phyloP scores from a whole-genome alignment of 2,797 vertebrate species.

The Neosilurus mollespiculum region DNA sequence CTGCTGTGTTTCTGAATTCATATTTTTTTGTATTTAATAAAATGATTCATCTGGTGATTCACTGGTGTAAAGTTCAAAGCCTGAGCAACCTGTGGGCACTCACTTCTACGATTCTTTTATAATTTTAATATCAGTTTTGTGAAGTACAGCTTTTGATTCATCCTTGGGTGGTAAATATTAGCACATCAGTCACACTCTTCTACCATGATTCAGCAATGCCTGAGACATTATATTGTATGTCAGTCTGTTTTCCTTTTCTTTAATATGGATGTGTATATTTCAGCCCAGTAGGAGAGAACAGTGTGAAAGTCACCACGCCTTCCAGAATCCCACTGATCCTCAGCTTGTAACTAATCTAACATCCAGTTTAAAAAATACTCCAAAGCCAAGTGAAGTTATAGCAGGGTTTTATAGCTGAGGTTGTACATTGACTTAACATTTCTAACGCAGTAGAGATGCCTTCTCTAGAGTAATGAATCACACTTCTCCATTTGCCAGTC shows the following conservation, averaged over 20 bases:
- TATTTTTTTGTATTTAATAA: not conserved
- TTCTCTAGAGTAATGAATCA: not conserved
- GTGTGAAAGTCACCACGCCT: not conserved
- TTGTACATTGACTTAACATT: slow-evolving; percentile 1
- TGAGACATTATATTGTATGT: not conserved
- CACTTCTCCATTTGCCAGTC: no score
- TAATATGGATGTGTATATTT: not conserved
- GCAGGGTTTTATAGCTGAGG: not conserved
- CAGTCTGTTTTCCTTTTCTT: not conserved
- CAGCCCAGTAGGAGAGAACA: not conserved
- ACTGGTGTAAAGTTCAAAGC: not conserved
- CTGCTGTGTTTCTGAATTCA: not conserved
- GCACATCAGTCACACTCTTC: not conserved
- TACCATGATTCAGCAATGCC: slow-evolving; percentile 17
- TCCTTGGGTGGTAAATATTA: not conserved
- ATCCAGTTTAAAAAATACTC: not conserved
- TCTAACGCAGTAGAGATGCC: not conserved
- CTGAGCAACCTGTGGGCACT: not conserved
- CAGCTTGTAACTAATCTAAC: not conserved
- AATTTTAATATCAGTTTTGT: not conserved
- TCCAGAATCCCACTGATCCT: not conserved
- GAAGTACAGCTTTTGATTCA: not conserved
- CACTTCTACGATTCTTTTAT: not conserved
- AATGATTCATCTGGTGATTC: not conserved
- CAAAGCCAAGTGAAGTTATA: not conserved